Conservation (phyloP, 2,113 vertebrate species). For the Chloebia gouldiae region DNA sequence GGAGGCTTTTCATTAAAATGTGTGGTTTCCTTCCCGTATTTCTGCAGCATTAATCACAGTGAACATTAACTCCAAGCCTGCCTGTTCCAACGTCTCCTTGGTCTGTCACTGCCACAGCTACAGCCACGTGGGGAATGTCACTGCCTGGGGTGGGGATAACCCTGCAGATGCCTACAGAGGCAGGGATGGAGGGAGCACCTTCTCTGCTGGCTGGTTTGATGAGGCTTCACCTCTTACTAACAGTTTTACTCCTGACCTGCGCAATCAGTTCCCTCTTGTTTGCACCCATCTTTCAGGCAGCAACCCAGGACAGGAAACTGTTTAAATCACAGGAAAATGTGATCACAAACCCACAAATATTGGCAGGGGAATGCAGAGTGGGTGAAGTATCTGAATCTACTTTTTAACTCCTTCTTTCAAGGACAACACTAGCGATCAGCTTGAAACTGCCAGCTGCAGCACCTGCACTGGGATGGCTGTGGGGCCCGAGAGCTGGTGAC, state of each 20-base stretch:
- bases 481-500: neutral
- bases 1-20: slow-evolving; percentile 24
- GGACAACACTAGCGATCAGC: fast-evolving
- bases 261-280: neutral
- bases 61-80: slow-evolving; percentile 5
- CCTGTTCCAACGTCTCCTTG: neutral
- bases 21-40: slow-evolving; percentile 47
- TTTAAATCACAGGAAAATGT: slow-evolving; percentile 45
- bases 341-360: slow-evolving; percentile 14
- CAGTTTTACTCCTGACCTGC: neutral
- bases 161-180: neutral
- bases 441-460: neutral
- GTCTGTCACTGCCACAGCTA: fast-evolving
- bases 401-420: neutral
- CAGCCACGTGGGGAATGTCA: neutral
- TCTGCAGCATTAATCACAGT: slow-evolving; percentile 3
- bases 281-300: neutral
- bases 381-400: neutral
- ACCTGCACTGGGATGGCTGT: fast-evolving
- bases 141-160: neutral
- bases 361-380: neutral
- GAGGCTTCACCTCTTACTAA: neutral
- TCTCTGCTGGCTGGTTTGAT: neutral
- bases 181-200: neutral
- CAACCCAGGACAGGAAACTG: slow-evolving; percentile 18